Percentiles rank a stretch among this genome's conserved stretches.
Conservation (phyloP, 1,140 invertebrate genomes). For the Megalonaias nervosa region DNA sequence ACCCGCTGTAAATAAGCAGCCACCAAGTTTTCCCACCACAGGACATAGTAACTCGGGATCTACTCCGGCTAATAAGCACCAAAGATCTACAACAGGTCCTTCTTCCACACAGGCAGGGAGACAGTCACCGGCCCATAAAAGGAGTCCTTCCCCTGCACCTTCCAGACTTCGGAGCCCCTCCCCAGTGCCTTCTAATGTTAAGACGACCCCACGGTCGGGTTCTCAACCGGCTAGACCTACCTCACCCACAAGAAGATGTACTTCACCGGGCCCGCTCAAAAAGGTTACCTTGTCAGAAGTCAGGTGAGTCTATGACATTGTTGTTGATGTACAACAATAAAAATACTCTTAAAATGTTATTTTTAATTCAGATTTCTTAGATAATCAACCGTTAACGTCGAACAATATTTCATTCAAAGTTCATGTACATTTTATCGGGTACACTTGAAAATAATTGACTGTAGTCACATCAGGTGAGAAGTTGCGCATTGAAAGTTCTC, state of each 20-base stretch:
- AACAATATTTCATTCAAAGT: too few species aligned
- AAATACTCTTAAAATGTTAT: not conserved
- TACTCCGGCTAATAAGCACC: not conserved
- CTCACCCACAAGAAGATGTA: slow-evolving; percentile 27
- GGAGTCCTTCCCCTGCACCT: slow-evolving; percentile 33
- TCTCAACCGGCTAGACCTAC: slow-evolving; percentile 34
- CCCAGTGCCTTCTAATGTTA: slow-evolving; percentile 3
- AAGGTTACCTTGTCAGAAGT: slow-evolving; percentile 32
- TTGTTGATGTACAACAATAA: not conserved
- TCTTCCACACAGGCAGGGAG: too few species aligned
- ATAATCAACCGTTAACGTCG: too few species aligned
- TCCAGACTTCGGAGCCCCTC: slow-evolving; percentile 36
- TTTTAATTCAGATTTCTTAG: not conserved
- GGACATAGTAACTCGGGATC: slow-evolving; percentile 14
- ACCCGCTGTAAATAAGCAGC: slow-evolving; percentile 11
- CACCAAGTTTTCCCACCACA: slow-evolving; percentile 23
- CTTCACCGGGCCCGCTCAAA: slow-evolving; percentile 35
- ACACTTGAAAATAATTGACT: too few species aligned
- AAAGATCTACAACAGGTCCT: too few species aligned
- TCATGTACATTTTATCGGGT: too few species aligned
- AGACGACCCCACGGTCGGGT: slow-evolving; percentile 6
- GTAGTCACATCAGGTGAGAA: too few species aligned
- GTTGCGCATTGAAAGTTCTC: too few species aligned
- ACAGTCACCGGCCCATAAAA: slow-evolving; percentile 20
- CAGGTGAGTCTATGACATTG: slow-evolving; percentile 5